These are phyloP conservation scores for Zoanthus sociatus DNA, from an alignment of 92 coral and sea anemone genomes.

Conservation along the genomic window DNA sequence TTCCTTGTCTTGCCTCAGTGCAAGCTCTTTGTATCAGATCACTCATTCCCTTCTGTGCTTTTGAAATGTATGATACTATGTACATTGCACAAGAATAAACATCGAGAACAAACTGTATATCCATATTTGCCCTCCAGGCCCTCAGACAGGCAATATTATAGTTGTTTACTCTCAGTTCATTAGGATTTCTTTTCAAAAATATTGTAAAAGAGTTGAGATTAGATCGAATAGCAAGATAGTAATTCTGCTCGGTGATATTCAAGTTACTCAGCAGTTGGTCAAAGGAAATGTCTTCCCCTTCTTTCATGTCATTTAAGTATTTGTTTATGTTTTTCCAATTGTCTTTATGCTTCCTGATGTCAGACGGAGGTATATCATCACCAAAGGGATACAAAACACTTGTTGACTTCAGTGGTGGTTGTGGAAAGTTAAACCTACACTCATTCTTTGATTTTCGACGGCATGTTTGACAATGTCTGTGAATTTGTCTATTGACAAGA, in stretches of 20 bases:
- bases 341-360: constrained; percentile 44
- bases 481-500: constrained; percentile 10
- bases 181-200: constrained; percentile 46
- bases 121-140: constrained; percentile 76
- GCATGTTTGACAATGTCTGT: constrained; percentile 52
- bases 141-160: constrained; percentile 68
- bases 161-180: constrained; percentile 41
- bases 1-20: constrained; percentile 50
- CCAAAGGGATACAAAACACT: constrained; percentile 50
- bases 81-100: constrained; percentile 79
- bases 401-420: constrained; percentile 55
- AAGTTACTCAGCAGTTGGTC: constrained; percentile 38
- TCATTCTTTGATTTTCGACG: constrained; percentile 45
- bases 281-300: constrained; percentile 49
- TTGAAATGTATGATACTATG: constrained; percentile 68
- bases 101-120: constrained; percentile 72
- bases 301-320: constrained; percentile 49
- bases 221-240: constrained; percentile 50
- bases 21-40: constrained; percentile 48
- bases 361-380: constrained; percentile 12
- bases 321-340: constrained; percentile 48
- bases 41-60: constrained; percentile 74
- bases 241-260: constrained; percentile 27
- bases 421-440: constrained; percentile 48
- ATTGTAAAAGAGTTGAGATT: constrained; percentile 40